phyloP scores from a whole-genome alignment of 2,113 vertebrate species.

The Leucosticte australis region DNA sequence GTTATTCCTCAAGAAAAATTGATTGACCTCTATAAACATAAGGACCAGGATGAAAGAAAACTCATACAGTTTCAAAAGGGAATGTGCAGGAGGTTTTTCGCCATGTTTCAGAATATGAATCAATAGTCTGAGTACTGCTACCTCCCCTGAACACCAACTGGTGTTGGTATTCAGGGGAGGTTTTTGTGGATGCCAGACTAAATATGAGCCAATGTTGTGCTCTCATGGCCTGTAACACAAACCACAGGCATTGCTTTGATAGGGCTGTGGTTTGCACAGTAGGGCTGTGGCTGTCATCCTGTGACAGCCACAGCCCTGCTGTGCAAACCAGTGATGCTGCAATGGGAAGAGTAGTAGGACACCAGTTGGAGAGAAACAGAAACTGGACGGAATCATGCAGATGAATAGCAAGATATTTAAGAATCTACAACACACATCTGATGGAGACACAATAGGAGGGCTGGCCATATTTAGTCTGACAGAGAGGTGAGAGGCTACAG shows the following conservation, averaged over 20 bases:
- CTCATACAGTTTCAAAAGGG: neutral
- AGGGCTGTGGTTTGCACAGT: neutral
- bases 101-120: neutral
- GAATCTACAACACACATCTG: neutral
- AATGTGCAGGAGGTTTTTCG: neutral
- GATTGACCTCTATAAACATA: neutral
- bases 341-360: neutral
- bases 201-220: neutral
- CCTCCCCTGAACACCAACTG: neutral
- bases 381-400: neutral
- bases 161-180: neutral
- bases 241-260: rapidly evolving
- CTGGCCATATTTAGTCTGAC: neutral
- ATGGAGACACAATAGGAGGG: neutral
- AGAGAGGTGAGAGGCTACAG: neutral
- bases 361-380: neutral
- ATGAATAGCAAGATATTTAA: neutral
- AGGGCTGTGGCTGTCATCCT: neutral
- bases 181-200: neutral
- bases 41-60: neutral
- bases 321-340: neutral
- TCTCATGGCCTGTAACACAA: neutral
- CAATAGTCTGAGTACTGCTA: neutral
- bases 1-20: neutral
- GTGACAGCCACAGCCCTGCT: no score